Evolutionary conservation across 2,888 invertebrate genomes (phyloP).

Genomic region (Neelides folsomi): DNA sequence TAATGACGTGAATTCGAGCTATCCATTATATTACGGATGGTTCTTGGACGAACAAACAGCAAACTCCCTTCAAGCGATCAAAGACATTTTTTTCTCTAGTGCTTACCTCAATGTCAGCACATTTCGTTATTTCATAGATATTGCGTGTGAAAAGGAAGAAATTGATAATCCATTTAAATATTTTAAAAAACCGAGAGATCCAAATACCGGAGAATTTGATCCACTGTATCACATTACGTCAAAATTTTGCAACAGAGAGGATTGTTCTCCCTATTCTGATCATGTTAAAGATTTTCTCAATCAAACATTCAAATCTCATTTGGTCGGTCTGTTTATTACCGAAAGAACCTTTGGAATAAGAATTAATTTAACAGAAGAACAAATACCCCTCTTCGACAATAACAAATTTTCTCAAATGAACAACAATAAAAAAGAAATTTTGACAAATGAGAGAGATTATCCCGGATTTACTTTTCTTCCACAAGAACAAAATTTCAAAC

Average conservation of each 20-base stretch:
- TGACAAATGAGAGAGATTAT: not conserved
- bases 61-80: constrained; percentile 14
- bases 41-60: constrained; percentile 20
- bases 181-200: constrained; percentile 20
- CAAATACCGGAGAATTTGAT: constrained; percentile 10
- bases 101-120: not conserved
- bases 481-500: constrained; percentile 16
- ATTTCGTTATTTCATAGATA: constrained; percentile 12
- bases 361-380: constrained; percentile 14
- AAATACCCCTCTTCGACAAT: constrained; percentile 16
- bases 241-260: constrained; percentile 18
- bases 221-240: constrained; percentile 22
- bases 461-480: constrained; percentile 19
- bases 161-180: constrained; percentile 14
- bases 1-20: no score
- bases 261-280: constrained; percentile 9
- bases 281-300: constrained; percentile 12
- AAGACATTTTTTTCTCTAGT: constrained; percentile 12
- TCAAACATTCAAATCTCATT: constrained; percentile 10
- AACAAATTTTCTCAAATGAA: not conserved
- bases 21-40: constrained; percentile 24
- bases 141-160: constrained; percentile 4
- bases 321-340: constrained; percentile 24
- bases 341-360: constrained; percentile 18
- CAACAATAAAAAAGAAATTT: not conserved